These are phyloP conservation scores for Oncorhynchus mykiss DNA, from an alignment of 2,113 vertebrate genomes.

Conservation along the genomic window DNA sequence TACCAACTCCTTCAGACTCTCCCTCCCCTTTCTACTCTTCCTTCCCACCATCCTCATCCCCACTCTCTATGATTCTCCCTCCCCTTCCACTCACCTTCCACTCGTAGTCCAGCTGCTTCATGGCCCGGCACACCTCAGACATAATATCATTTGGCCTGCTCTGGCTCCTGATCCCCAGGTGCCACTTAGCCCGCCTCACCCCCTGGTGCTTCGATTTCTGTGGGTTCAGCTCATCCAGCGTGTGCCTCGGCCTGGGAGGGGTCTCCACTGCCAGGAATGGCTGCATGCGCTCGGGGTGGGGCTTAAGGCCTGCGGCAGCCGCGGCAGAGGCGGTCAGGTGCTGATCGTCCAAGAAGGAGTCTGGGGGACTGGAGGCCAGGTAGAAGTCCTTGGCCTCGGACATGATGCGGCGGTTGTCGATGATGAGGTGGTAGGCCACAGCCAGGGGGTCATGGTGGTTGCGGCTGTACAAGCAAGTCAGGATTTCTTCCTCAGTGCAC, in stretches of 20 bases:
- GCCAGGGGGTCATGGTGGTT: constrained; percentile 95
- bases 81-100: constrained; percentile 87
- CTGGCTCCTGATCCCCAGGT: constrained; percentile 95
- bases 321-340: constrained; percentile 70
- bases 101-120: constrained; percentile 96
- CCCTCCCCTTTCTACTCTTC: not conserved
- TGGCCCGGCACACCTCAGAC: constrained; percentile 96
- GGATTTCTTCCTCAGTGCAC: constrained; percentile 94
- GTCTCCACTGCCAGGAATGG: constrained; percentile 90
- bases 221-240: constrained; percentile 94
- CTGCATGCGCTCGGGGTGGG: constrained; percentile 89
- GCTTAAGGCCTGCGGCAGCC: constrained; percentile 67
- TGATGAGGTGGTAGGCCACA: constrained; percentile 97
- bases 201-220: constrained; percentile 97
- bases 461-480: constrained; percentile 88
- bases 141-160: constrained; percentile 97
- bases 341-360: constrained; percentile 94
- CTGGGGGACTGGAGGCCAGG: constrained; percentile 92
- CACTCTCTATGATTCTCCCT: not conserved
- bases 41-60: not conserved
- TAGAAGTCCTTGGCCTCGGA: constrained; percentile 98
- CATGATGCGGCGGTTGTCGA: constrained; percentile 99
- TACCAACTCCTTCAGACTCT: not conserved
- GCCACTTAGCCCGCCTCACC: constrained; percentile 95
- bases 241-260: constrained; percentile 85